These are phyloP conservation scores for Bombycilla garrulus DNA, from an alignment of 2,113 vertebrate species.

Conservation along the genomic window DNA sequence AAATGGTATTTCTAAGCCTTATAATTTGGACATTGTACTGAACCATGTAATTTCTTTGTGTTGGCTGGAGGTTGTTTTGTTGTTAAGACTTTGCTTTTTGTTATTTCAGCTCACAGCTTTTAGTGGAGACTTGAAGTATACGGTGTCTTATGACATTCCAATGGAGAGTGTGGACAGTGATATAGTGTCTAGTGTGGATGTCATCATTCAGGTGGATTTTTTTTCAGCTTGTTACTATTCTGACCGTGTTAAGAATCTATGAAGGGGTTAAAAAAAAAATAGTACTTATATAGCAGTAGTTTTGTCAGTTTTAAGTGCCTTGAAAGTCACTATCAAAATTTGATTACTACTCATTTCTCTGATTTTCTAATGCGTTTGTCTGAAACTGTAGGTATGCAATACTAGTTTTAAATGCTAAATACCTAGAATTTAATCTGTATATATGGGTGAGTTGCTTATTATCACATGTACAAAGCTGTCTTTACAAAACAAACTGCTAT, in stretches of 20 bases:
- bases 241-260: background rate
- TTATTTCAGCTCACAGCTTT: slow-evolving; percentile 79
- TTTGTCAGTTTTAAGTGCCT: background rate
- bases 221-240: background rate
- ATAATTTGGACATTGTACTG: background rate
- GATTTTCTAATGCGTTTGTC: background rate
- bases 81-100: background rate
- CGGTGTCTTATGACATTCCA: slow-evolving; percentile 77
- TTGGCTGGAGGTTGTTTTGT: background rate
- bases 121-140: slow-evolving; percentile 82
- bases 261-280: background rate
- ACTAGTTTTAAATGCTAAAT: background rate
- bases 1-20: background rate
- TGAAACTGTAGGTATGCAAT: background rate
- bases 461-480: background rate
- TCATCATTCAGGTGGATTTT: slow-evolving; percentile 80
- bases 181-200: slow-evolving; percentile 72
- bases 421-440: background rate
- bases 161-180: slow-evolving; percentile 73
- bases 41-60: background rate
- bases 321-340: background rate
- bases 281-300: background rate
- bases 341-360: background rate
- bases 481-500: background rate
- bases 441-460: background rate